Conservation (phyloP, 2,113 vertebrate species). For the Gorsachius goisagi region DNA sequence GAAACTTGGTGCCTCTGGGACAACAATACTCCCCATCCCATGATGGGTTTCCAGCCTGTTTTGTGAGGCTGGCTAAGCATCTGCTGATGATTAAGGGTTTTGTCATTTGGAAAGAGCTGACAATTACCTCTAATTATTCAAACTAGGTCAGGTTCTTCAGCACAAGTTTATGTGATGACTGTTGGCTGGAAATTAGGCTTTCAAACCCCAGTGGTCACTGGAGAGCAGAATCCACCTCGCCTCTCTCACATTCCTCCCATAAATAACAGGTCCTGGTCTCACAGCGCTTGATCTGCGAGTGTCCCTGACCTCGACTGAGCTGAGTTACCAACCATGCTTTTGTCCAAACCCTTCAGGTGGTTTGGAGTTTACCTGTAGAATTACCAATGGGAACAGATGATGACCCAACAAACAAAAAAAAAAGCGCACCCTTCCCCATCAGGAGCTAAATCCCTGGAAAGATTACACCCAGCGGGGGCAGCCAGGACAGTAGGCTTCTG, state of each 20-base stretch:
- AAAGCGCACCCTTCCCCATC: not conserved
- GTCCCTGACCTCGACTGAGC: not conserved
- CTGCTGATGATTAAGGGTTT: conserved; percentile 52
- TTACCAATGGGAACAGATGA: not conserved
- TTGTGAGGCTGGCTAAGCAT: conserved; percentile 29
- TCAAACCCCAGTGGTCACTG: not conserved
- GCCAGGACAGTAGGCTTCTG: not conserved
- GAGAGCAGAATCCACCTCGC: not conserved
- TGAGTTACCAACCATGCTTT: not conserved
- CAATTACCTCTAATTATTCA: conserved; percentile 48
- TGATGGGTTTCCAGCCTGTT: not conserved
- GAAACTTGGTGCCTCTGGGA: conserved; percentile 25
- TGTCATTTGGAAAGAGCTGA: conserved; percentile 52
- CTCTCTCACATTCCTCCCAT: not conserved
- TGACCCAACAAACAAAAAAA: not conserved
- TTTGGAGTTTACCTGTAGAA: not conserved
- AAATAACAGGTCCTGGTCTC: not conserved
- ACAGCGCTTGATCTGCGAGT: not conserved
- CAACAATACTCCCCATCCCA: not conserved
- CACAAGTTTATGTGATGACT: conserved; percentile 13
- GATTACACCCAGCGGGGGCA: not conserved
- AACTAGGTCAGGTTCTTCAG: conserved; percentile 51
- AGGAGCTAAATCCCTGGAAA: too few species aligned
- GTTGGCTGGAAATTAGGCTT: not conserved
- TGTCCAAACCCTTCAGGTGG: not conserved